These are phyloP conservation scores for Galeruca laticollis DNA, from an alignment of 2,888 invertebrate genomes.

Conservation along the genomic window DNA sequence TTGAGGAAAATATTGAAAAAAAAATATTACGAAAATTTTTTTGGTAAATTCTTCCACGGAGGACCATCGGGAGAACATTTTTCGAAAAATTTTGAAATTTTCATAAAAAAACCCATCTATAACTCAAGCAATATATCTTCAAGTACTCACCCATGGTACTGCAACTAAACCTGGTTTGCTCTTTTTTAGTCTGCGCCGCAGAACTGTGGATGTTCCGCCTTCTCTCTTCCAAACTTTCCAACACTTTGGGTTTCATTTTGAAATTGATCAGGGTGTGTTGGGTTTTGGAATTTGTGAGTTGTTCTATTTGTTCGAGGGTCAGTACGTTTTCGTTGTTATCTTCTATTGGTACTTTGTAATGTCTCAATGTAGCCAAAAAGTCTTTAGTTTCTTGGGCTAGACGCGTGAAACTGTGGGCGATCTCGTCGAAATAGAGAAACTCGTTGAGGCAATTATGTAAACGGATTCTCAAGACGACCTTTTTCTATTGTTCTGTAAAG, in stretches of 20 bases:
- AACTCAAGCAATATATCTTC: no score
- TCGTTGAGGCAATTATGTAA: constrained; percentile 82
- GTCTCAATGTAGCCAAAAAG: constrained; percentile 87
- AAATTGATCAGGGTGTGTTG: constrained; percentile 72
- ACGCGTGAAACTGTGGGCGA: constrained; percentile 87
- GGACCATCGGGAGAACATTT: no score
- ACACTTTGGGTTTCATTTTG: constrained; percentile 80
- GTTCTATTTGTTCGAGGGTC: constrained; percentile 73
- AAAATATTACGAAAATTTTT: no score
- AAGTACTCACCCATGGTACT: constrained; percentile 69
- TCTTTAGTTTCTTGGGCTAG: constrained; percentile 92
- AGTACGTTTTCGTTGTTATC: constrained; percentile 71
- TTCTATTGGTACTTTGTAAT: constrained; percentile 80
- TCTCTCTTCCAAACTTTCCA: constrained; percentile 83
- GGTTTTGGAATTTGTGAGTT: constrained; percentile 71
- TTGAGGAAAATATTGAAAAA: no score
- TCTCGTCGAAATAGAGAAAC: constrained; percentile 93
- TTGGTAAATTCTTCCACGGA: no score
- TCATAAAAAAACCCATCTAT: no score
- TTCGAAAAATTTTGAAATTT: no score
- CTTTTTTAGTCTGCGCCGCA: constrained; percentile 78
- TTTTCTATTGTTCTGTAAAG: no score
- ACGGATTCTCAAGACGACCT: constrained; percentile 67
- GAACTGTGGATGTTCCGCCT: constrained; percentile 78
- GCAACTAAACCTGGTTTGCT: constrained; percentile 75